Base-by-base conservation (phyloP, 92 coral and sea anemone genomes). In the Porites divaricata region DNA sequence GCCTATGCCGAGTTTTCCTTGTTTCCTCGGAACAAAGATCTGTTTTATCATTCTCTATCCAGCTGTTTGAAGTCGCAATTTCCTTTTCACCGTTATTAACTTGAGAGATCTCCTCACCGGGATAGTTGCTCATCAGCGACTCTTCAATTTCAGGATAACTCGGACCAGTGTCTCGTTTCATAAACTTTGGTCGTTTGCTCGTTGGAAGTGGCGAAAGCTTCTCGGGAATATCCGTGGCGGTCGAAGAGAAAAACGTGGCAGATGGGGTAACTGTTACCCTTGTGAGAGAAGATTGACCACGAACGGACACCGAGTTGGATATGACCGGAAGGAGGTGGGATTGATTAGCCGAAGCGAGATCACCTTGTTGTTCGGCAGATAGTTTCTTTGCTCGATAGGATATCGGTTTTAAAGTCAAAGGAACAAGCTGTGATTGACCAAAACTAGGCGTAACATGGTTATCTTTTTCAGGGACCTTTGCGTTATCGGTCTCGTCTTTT, bases 151-250 rank as follows among this genome's bases (percentile, higher is more conserved):
- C 70, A 63, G 79, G 59, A 21, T 14, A 63, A 21, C 52, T 59
- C 61, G 79, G 79, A 45, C 71, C 61, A 52, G 74, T 61, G 72
- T 59, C 19, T 65, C 84, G 81, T 53, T 73, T 17, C 83, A 81
- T 9, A 81, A 89, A 63, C 25, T 87, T 56, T 70, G 89, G 20
- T 67, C 83, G 77, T 77, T 80, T 74, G 54, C 93, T 58, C 74
- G 86, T 66, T 87, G 87, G 87, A 80, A 85, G 77, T 59, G 93
- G 83, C 83, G 88, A 80, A 52, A 87, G 58, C 26, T 85, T 49
- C 79, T 85, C 72, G 80, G 93, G 76, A 66, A 86, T 58, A 45
- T 62, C 67, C 72, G 50, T 20, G 2, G 24, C 10, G 6, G 22
- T 25, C 86, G 50, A 48, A 19, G 71, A 59, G 25, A 70, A 72